Percentiles rank a stretch among this genome's conserved stretches.
Conservation (phyloP, 2,797 vertebrate genomes). For the Eremophila alpestris region DNA sequence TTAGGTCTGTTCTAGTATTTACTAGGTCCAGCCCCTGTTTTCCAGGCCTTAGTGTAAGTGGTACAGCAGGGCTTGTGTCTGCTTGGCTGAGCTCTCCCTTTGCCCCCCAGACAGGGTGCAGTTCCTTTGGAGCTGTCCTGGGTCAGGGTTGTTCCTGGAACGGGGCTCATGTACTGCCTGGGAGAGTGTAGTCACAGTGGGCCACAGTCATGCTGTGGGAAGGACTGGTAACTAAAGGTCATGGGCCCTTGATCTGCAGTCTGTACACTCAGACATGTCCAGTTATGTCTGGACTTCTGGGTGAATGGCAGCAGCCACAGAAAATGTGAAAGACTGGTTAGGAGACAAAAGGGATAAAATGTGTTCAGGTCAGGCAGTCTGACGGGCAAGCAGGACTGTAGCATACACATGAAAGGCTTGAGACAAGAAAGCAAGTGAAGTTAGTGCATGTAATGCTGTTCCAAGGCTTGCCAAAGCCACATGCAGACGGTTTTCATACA, state of each 20-base stretch:
- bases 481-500: background rate
- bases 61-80: background rate
- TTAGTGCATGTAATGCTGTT: background rate
- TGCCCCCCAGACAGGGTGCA: background rate
- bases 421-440: background rate
- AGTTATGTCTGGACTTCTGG: background rate
- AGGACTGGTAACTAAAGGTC: background rate
- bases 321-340: background rate
- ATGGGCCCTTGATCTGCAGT: background rate
- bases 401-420: background rate
- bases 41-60: background rate
- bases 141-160: background rate
- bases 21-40: fast-evolving
- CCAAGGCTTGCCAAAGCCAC: background rate
- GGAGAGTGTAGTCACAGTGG: background rate
- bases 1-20: background rate
- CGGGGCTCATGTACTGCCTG: background rate
- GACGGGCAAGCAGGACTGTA: background rate
- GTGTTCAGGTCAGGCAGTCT: background rate
- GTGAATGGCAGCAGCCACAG: background rate
- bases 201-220: fast-evolving
- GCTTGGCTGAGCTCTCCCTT: background rate
- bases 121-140: background rate
- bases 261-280: background rate
- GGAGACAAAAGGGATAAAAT: background rate